phyloP scores from a whole-genome alignment of 2,888 invertebrate species.

The Metellina segmentata region DNA sequence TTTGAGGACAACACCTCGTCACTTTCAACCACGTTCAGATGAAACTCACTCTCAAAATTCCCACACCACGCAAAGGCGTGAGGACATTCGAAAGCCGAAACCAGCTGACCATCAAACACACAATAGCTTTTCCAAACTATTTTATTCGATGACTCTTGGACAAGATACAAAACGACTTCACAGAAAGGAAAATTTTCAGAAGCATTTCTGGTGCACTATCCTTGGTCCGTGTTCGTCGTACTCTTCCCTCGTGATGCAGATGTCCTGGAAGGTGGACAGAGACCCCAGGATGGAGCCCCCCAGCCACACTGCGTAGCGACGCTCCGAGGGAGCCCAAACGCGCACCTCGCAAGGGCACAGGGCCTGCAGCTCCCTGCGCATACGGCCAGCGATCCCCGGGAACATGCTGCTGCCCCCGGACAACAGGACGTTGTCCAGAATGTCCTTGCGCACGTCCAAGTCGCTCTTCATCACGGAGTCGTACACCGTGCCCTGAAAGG shows the following conservation, averaged over 20 bases:
- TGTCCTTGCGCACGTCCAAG: slow-evolving; percentile 79
- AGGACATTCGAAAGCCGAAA: too few relatives aligned
- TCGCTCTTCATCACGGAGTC: slow-evolving; percentile 81
- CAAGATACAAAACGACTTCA: too few relatives aligned
- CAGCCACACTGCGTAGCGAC: slow-evolving; percentile 80
- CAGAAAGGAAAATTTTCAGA: slow-evolving; percentile 48
- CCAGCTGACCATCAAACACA: too few relatives aligned
- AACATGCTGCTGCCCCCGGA: slow-evolving; percentile 80
- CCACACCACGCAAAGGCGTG: too few relatives aligned
- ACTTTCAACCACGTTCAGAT: too few relatives aligned
- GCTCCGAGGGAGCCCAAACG: slow-evolving; percentile 79
- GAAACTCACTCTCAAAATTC: too few relatives aligned
- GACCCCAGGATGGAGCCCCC: slow-evolving; percentile 79
- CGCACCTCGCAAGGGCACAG: slow-evolving; percentile 79
- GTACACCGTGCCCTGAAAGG: slow-evolving; percentile 78
- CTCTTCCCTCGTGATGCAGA: slow-evolving; percentile 78
- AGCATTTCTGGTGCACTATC: slow-evolving; percentile 79
- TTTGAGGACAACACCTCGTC: too few relatives aligned
- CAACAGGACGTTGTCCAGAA: slow-evolving; percentile 79
- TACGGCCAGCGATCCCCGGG: slow-evolving; percentile 78
- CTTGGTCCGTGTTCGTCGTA: slow-evolving; percentile 78
- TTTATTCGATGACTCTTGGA: too few relatives aligned
- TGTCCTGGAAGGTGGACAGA: slow-evolving; percentile 78
- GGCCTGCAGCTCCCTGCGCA: slow-evolving; percentile 79
- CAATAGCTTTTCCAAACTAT: too few relatives aligned